Evolutionary conservation across 1,140 invertebrate genomes (phyloP).

Genomic region (Heterodera schachtii): DNA sequence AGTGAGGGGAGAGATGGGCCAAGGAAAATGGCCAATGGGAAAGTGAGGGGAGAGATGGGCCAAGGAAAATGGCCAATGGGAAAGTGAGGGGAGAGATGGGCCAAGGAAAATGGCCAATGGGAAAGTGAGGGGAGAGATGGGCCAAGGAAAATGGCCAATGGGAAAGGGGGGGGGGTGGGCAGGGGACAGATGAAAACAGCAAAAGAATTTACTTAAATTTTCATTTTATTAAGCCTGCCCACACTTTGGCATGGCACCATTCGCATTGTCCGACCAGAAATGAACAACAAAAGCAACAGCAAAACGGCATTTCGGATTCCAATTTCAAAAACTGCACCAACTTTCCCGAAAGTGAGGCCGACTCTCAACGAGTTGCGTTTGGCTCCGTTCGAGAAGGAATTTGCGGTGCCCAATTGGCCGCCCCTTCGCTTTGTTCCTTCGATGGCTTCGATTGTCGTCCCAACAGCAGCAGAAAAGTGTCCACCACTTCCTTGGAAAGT

Average conservation of each 20-base stretch:
- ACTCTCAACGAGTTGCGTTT: not conserved
- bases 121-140: too few species aligned
- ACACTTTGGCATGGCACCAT: not conserved
- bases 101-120: too few species aligned
- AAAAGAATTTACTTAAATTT: not conserved
- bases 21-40: too few species aligned
- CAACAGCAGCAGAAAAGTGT: not conserved
- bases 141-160: too few species aligned
- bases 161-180: too few species aligned
- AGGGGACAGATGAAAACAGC: too few species aligned
- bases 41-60: too few species aligned
- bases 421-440: not conserved
- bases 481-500: conserved; percentile 7
- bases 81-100: too few species aligned
- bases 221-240: not conserved
- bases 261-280: not conserved
- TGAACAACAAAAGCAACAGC: not conserved
- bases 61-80: not conserved
- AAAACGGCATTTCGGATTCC: not conserved
- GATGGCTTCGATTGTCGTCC: not conserved
- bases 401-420: not conserved
- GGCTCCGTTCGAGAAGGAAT: not conserved
- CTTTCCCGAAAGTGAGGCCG: not conserved
- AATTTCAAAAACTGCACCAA: not conserved
- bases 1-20: too few species aligned